Base-by-base conservation (phyloP, 2,797 vertebrate genomes). In the Botia kubotai region DNA sequence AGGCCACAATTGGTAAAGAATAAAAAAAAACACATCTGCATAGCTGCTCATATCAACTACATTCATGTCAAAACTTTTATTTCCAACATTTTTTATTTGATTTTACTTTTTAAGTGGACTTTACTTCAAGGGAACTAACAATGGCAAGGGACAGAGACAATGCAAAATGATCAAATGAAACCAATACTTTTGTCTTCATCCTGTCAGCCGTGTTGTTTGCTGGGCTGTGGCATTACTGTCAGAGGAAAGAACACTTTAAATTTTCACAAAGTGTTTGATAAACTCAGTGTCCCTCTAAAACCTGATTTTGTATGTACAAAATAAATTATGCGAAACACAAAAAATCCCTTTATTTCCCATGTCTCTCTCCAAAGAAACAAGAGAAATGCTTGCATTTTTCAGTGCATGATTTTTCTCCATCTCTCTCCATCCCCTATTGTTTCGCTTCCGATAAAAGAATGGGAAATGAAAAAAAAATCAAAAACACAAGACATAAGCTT, bases 331-430 rank as follows among this genome's bases (percentile, higher is more conserved):
- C 92, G 91, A 85, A 88, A 88, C 84, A 82, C 79, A 33, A 12
- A 57, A 65, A 72, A 43, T 60, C 58, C 60, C 26, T 33, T 33
- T 63, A 86, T 89, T 86, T 89, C 82, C 85, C 53, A 33, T 5
- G 33, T 33, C 57, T 85, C 86, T 88, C 84, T 80, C 83, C 36
- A 91, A 93, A 83, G 90, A 87, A 81, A 70, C 19, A 48, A 77
- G 85, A 92, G 74, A 85, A 89, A 92, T 85, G 91, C 87, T 90
- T 89, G 90, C 86, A 88, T 91, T 93, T 92, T 91, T 91, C 92
- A 94, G 90, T 87, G 72, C 80, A 75, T 1, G 33, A 3, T 33
- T 66, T 43, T 13, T 36, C 68, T 33, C 79, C 84, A 85, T 86
- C 79, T 62, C 60, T 74, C 4, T 33, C 33, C 33, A 33, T 33